A percentile compares a stretch with the other conserved stretches of the same genome.
Conservation (phyloP, 1,140 invertebrate genomes). For the Brachionus plicatilis region DNA sequence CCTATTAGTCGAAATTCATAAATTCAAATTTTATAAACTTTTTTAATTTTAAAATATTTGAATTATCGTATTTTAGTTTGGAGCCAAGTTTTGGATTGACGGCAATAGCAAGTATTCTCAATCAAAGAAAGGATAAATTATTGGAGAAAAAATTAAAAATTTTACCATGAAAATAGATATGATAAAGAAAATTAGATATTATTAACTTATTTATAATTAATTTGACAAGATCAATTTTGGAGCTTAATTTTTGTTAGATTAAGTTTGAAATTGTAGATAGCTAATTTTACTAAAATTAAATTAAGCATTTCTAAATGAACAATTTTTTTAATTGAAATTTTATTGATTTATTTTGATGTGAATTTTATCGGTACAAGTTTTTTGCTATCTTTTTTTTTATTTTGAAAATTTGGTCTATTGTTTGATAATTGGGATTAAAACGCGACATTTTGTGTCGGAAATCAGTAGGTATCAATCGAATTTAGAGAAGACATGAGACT, state of each 20-base stretch:
- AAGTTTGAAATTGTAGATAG: background rate
- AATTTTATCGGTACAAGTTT: background rate
- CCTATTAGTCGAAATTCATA: no score
- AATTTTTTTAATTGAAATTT: background rate
- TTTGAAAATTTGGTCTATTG: background rate
- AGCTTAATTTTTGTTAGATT: background rate
- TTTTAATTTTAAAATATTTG: no score
- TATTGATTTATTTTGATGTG: background rate
- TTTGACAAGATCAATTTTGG: background rate
- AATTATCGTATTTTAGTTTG: no score
- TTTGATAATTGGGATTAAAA: background rate
- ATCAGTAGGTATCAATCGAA: conserved; percentile 12
- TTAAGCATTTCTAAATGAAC: background rate
- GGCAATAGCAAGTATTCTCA: no score
- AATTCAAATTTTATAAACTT: no score
- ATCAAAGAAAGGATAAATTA: background rate
- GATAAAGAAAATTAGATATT: background rate
- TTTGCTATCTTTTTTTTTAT: background rate
- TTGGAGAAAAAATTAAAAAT: background rate
- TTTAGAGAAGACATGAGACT: background rate
- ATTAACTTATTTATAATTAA: background rate
- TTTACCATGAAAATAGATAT: no score
- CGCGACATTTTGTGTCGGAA: background rate
- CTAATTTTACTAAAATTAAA: background rate
- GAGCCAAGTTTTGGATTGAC: no score